A percentile compares a stretch with the other conserved stretches of the same genome.
Evolutionary conservation across 2,113 vertebrate species (phyloP).

Genomic region (Mormyrus lacerda): DNA sequence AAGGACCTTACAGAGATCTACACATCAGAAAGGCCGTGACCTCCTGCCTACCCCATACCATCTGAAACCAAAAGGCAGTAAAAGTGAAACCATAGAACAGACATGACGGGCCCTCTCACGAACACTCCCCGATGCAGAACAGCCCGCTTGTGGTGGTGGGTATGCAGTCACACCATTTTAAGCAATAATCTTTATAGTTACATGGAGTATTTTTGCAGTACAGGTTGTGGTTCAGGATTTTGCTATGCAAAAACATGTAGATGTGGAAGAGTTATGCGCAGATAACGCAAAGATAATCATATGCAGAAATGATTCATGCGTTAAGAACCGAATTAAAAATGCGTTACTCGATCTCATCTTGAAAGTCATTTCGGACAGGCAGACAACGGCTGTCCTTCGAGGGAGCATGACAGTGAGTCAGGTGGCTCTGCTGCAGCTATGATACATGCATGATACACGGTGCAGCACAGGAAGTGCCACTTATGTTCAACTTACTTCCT

Average conservation of each 20-base stretch:
- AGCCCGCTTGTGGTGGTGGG: background rate
- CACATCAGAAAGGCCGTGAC: background rate
- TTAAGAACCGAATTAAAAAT: background rate
- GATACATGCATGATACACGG: conserved; percentile 43
- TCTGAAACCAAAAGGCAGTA: background rate
- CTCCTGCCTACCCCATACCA: background rate
- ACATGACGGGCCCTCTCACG: background rate
- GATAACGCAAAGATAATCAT: background rate
- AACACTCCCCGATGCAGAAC: background rate
- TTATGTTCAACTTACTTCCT: conserved; percentile 52
- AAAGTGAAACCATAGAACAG: background rate
- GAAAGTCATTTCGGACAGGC: background rate
- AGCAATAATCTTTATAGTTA: background rate
- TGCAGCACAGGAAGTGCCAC: conserved; percentile 57
- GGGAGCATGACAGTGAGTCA: conserved; percentile 43
- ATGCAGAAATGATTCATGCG: background rate
- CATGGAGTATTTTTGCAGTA: background rate
- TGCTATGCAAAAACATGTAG: background rate
- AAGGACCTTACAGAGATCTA: background rate
- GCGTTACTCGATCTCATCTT: background rate
- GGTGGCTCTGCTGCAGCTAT: conserved; percentile 50
- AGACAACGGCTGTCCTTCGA: background rate
- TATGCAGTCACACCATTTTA: background rate
- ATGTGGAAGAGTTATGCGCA: background rate
- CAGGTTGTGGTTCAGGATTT: background rate